Percentiles rank a stretch among this genome's conserved stretches.
phyloP scores from a whole-genome alignment of 2,888 invertebrate species.

The Scaptomyza parva region DNA sequence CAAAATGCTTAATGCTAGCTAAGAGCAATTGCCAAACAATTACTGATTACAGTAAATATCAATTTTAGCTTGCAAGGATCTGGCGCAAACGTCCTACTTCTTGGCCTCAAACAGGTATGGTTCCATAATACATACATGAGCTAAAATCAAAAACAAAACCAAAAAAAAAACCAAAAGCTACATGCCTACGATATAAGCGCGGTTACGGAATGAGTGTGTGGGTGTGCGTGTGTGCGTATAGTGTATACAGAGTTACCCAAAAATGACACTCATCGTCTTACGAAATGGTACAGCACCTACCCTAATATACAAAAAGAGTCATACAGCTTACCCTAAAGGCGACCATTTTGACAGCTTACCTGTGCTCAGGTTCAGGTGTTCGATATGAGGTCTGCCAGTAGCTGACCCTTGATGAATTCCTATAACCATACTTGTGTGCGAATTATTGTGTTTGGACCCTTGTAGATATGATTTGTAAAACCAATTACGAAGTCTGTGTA shows the following conservation, averaged over 20 bases:
- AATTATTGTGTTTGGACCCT: neutral
- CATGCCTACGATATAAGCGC: conserved; percentile 2
- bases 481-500: neutral
- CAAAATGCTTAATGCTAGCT: conserved; percentile 6
- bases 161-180: neutral
- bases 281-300: conserved; percentile 8
- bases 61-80: conserved; percentile 94
- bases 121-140: conserved; percentile 7
- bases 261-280: neutral
- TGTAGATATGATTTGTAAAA: conserved; percentile 2
- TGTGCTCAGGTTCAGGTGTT: conserved; percentile 3
- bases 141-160: neutral
- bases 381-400: neutral
- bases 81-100: conserved; percentile 99
- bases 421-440: neutral
- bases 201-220: conserved; percentile 1
- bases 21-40: conserved; percentile 54
- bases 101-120: conserved; percentile 97
- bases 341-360: conserved; percentile 20
- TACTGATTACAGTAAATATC: conserved; percentile 45
- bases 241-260: neutral
- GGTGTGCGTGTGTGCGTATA: conserved; percentile 3
- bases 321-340: conserved; percentile 2
- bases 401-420: conserved; percentile 15
- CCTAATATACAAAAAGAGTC: conserved; percentile 15